Base-by-base conservation (phyloP, 1,140 invertebrate genomes). In the Drosophila punjabiensis region DNA sequence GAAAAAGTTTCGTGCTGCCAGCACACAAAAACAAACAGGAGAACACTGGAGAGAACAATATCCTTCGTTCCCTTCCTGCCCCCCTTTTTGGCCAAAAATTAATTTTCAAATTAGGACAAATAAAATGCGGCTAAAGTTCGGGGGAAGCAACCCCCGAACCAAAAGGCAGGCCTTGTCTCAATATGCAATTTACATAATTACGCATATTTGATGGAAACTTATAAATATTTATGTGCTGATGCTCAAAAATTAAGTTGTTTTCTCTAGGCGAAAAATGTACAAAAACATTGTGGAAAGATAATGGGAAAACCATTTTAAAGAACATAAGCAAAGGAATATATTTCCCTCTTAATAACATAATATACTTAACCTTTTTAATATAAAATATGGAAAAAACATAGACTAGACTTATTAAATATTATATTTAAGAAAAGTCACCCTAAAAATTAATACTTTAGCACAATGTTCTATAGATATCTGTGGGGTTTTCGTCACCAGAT, bases 111-210 rank as follows among this genome's bases (percentile, higher is more conserved):
- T 85, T 85, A 74, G 56, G 62, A 55, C 61, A 81, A 85, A 85
- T 84, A 59, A 81, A 85, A 81, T 81, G 73, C 76, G 68, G 77
- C 48, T 39, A 47, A 67, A 52, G 63, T 64, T 64, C 28, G 39
- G 13, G 7, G 7, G 20, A 61, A 63, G 7, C 28, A 39, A 20
- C 20, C 32, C n/a, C 20, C 28, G 33, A 20, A n/a, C 32, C n/a
- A n/a, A 18, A 30, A 20, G 5, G n/a, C 55, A 39, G 20, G 45
- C 50, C 82, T 81, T 64, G 45, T 60, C 82, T 84, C 73, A 80
- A 85, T 85, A 76, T 59, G 60, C 68, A 85, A 85, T 85, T 85
- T 85, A 81, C 82, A 85, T 85, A 85, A 85, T 85, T 85, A 81
- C 82, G 82, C 77, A 85, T 77, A 78, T 81, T 85, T 74, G 52